Conservation (phyloP, 2,797 vertebrate species). For the Thunnus albacares region DNA sequence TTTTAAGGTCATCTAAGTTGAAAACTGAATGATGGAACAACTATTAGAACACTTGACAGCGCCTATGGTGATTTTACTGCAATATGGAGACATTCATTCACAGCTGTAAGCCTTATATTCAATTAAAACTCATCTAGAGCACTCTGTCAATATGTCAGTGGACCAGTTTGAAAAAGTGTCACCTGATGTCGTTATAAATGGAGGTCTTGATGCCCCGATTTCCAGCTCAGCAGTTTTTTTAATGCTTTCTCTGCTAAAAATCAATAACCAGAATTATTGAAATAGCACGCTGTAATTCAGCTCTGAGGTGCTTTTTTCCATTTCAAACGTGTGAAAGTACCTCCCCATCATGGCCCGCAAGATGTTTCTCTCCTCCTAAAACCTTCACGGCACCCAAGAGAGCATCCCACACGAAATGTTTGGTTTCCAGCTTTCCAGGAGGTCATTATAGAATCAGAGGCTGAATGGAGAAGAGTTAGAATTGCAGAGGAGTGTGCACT, state of each 20-base stretch:
- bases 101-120: slow-evolving; percentile 6
- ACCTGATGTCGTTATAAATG: not conserved
- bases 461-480: slow-evolving; percentile 11
- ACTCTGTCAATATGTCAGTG: not conserved
- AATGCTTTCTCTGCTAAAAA: slow-evolving; percentile 10
- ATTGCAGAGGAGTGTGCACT: slow-evolving; percentile 11
- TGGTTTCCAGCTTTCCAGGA: slow-evolving; percentile 29
- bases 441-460: slow-evolving; percentile 23
- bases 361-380: slow-evolving; percentile 20
- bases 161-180: slow-evolving; percentile 10
- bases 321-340: slow-evolving; percentile 2
- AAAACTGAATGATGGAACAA: slow-evolving; percentile 20
- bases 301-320: not conserved
- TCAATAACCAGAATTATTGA: slow-evolving; percentile 1
- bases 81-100: not conserved
- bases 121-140: not conserved
- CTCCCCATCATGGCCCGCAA: not conserved
- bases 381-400: slow-evolving; percentile 25
- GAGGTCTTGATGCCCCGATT: not conserved
- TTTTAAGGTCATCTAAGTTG: not conserved
- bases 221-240: not conserved
- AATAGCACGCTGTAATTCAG: slow-evolving; percentile 1
- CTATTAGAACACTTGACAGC: not conserved
- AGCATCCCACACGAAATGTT: slow-evolving; percentile 7
- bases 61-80: not conserved